Percentiles rank a stretch among this genome's conserved stretches.
These are phyloP conservation scores for Sinopyrophorus schimmeli DNA, from an alignment of 2,888 invertebrate species.

Conservation along the genomic window DNA sequence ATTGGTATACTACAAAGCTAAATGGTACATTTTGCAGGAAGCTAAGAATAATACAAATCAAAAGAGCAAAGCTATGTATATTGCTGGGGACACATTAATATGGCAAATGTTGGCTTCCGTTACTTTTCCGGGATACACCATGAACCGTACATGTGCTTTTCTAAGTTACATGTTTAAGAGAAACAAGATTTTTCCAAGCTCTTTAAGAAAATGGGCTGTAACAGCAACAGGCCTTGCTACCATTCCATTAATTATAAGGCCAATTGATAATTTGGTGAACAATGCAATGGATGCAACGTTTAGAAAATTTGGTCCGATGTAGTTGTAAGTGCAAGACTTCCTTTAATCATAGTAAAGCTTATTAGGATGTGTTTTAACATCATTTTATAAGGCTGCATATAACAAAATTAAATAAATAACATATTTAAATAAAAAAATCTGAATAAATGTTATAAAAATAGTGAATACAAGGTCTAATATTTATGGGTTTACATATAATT, in stretches of 20 bases:
- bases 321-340: too few relatives aligned
- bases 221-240: constrained; percentile 75
- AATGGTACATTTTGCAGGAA: too few relatives aligned
- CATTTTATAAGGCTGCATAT: too few relatives aligned
- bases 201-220: constrained; percentile 60
- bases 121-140: constrained; percentile 84
- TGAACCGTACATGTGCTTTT: constrained; percentile 79
- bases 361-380: too few relatives aligned
- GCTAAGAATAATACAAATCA: not conserved
- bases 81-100: constrained; percentile 78
- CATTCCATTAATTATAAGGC: constrained; percentile 90
- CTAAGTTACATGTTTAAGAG: constrained; percentile 55
- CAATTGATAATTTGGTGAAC: constrained; percentile 84
- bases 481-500: too few relatives aligned
- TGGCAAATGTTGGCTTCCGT: constrained; percentile 96
- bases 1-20: too few relatives aligned
- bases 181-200: constrained; percentile 51
- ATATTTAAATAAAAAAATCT: too few relatives aligned
- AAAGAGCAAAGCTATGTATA: constrained; percentile 49
- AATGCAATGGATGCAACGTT: constrained; percentile 71
- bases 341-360: too few relatives aligned
- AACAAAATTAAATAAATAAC: too few relatives aligned
- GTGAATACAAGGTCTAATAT: too few relatives aligned
- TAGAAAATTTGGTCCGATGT: constrained; percentile 55
- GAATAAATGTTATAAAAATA: too few relatives aligned